phyloP scores from a whole-genome alignment of 2,888 invertebrate species.

The Urechis unicinctus region DNA sequence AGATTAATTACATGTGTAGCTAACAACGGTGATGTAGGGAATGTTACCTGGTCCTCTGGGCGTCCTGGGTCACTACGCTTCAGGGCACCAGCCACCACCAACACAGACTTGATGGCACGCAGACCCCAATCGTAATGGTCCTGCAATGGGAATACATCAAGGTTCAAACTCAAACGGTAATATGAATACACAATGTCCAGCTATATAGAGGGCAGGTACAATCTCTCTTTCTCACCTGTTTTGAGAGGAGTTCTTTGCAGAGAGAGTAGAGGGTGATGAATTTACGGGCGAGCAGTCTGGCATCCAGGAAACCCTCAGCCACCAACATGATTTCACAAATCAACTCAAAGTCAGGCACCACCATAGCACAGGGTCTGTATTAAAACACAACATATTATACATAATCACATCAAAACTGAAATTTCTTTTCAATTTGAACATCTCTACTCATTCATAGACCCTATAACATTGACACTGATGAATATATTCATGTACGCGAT shows the following conservation, averaged over 20 bases:
- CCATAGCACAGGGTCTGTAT: constrained; percentile 89
- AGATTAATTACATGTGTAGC: too few species aligned
- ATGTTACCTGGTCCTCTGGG: constrained; percentile 83
- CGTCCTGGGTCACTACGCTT: constrained; percentile 87
- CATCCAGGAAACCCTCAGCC: constrained; percentile 94
- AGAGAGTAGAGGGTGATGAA: constrained; percentile 92
- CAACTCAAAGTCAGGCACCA: constrained; percentile 92
- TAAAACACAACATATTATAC: background rate
- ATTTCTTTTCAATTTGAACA: background rate
- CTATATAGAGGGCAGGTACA: too few species aligned
- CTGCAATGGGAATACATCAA: constrained; percentile 52
- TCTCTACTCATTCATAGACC: too few species aligned
- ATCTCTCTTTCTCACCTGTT: constrained; percentile 50
- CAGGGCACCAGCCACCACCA: constrained; percentile 90
- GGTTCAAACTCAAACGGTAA: too few species aligned
- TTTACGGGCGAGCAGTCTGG: constrained; percentile 83
- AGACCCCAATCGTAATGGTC: constrained; percentile 97
- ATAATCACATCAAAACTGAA: background rate
- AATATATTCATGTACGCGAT: background rate
- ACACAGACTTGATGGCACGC: constrained; percentile 89
- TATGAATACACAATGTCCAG: too few species aligned
- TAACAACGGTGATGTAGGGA: too few species aligned
- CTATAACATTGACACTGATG: too few species aligned
- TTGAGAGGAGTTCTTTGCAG: constrained; percentile 87
- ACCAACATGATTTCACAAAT: constrained; percentile 98